These are phyloP conservation scores for Chrysocyon brachyurus DNA, from an alignment of 2,797 vertebrate genomes.

Conservation along the genomic window DNA sequence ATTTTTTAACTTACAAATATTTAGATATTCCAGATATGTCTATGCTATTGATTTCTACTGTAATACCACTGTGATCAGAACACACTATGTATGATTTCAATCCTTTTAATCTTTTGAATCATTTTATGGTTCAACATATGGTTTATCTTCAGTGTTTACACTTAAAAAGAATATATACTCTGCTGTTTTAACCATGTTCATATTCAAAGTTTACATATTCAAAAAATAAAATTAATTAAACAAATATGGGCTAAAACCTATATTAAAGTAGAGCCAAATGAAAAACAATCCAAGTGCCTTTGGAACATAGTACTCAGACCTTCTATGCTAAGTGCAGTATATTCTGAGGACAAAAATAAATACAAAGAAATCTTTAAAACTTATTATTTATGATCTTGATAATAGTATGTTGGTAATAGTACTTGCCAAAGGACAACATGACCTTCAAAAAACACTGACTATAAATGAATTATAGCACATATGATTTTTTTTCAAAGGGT, in stretches of 20 bases:
- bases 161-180: neutral
- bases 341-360: neutral
- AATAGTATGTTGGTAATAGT: no score
- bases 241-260: neutral
- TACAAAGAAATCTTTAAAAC: neutral
- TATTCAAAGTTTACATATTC: neutral
- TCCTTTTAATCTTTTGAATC: neutral
- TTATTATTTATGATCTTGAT: neutral
- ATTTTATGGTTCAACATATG: no score
- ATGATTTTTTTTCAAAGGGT: neutral
- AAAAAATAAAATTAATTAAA: neutral
- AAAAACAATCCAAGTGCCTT: neutral
- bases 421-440: neutral
- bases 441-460: neutral
- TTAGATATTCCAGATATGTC: neutral
- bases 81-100: neutral
- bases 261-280: neutral
- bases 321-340: neutral
- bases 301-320: neutral
- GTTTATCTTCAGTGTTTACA: neutral
- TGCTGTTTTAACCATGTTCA: neutral
- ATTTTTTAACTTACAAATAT: conserved; percentile 27
- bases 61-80: neutral
- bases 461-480: neutral
- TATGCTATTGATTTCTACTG: neutral